Evolutionary conservation across 2,888 invertebrate genomes (phyloP), one percentile per base, ranked within the genome.

Genomic region (Disparrhopalites patrizii): DNA sequence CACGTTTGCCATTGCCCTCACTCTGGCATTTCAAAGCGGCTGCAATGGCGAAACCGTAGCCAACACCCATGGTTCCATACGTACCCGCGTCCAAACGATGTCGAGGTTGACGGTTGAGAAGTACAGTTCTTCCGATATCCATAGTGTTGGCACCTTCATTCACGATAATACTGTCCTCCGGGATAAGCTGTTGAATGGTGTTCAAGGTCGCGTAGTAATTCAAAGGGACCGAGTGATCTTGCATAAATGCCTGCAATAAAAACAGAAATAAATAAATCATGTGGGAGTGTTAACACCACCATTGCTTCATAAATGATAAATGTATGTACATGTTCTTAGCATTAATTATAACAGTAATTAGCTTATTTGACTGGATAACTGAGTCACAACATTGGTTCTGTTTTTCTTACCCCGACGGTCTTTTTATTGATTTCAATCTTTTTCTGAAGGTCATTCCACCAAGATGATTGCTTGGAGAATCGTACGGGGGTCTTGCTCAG

Each of bases 61-160:
- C 95, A 23, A 96, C 93, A 13, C 68, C 70, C 68, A 73, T 71
- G 5, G 69, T 72, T 23, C 74, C 71, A 30, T 68, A 73, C 4
- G 73, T 72, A 64, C 95, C 97, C 5, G 97, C 97, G 80, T 97
- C 97, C 3, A 97, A 82, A 67, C 96, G 85, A 77, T 93, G 94
- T 50, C 94, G 82, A 0, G 96, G 92, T 71, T 81, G 74, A 84
- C 65, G 84, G 79, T 96, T 94, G n/a, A 87, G 81, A 38, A 97
- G 81, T 81, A 96, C 86, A 0, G 93, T 87, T 52, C 97, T 84
- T 0, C 97, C 96, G 77, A 97, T 97, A 78, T 98, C 97, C 98
- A 98, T 98, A 0, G 97, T 98, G 80, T 97, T 97, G 36, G 97
- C 96, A 25, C 97, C 98, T 81, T 98, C 97, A 77, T 94, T 96